These are phyloP conservation scores for Cephalopholis sonnerati DNA, from an alignment of 2,113 vertebrate genomes.

Conservation along the genomic window DNA sequence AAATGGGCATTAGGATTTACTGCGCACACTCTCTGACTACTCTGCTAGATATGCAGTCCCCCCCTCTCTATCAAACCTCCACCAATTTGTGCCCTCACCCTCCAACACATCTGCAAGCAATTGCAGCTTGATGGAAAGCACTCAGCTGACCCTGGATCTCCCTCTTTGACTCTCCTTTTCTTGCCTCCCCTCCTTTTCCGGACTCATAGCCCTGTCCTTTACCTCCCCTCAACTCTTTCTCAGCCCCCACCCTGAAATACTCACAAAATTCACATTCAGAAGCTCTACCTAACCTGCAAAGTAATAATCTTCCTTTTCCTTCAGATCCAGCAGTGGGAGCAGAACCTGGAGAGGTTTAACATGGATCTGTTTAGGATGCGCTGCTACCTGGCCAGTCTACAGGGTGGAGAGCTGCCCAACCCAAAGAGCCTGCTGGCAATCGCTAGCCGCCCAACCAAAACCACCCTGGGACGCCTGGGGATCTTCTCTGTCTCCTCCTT, in stretches of 20 bases:
- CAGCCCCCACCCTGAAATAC: not conserved
- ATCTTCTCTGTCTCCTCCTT: slow-evolving; percentile 97
- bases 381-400: slow-evolving; percentile 96
- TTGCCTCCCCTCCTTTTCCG: not conserved
- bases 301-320: not conserved
- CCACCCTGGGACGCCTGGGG: slow-evolving; percentile 92
- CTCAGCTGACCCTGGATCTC: slow-evolving; percentile 63
- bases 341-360: slow-evolving; percentile 97
- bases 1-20: slow-evolving; percentile 60
- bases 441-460: slow-evolving; percentile 93
- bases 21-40: slow-evolving; percentile 21
- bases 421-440: slow-evolving; percentile 95
- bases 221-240: not conserved
- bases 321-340: slow-evolving; percentile 99
- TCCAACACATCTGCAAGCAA: slow-evolving; percentile 78
- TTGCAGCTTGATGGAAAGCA: slow-evolving; percentile 63
- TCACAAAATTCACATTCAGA: not conserved
- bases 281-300: not conserved
- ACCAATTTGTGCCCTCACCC: slow-evolving; percentile 38
- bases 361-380: slow-evolving; percentile 96
- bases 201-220: too few species aligned
- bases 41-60: slow-evolving; percentile 37
- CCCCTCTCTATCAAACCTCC: slow-evolving; percentile 47
- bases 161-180: slow-evolving; percentile 11
- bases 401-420: slow-evolving; percentile 96